Percentiles rank a stretch among this genome's conserved stretches.
These are phyloP conservation scores for Cheilosia grossa DNA, from an alignment of 2,888 invertebrate species.

Conservation along the genomic window DNA sequence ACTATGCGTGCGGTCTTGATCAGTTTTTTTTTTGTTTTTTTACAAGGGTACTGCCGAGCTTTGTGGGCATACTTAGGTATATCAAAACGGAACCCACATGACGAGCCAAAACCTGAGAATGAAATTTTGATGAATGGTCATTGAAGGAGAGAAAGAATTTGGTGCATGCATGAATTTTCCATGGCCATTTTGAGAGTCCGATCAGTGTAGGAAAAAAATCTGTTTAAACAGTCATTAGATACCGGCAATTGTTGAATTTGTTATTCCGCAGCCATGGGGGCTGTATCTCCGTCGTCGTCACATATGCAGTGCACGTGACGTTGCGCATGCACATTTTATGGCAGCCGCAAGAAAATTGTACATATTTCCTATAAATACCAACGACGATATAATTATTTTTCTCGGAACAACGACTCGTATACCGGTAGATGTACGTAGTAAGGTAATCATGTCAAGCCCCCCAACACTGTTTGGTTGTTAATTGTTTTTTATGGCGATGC, in stretches of 20 bases:
- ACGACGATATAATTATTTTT: constrained; percentile 62
- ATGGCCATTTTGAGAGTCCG: constrained; percentile 57
- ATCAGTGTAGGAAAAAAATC: constrained; percentile 48
- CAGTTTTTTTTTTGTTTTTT: too few species aligned
- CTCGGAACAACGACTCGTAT: constrained; percentile 9
- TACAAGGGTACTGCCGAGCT: background rate
- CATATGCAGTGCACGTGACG: constrained; percentile 43
- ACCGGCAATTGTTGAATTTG: constrained; percentile 38
- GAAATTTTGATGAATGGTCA: constrained; percentile 32
- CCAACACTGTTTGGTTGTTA: constrained; percentile 62
- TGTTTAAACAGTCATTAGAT: constrained; percentile 61
- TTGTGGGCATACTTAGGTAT: background rate
- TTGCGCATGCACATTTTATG: constrained; percentile 50
- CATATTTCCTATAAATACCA: constrained; percentile 68
- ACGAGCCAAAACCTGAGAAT: constrained; percentile 19
- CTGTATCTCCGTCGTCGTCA: constrained; percentile 15
- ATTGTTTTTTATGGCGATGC: constrained; percentile 61
- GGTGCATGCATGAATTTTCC: constrained; percentile 44
- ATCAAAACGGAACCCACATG: constrained; percentile 38
- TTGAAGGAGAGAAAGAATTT: constrained; percentile 11
- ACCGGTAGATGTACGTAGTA: constrained; percentile 19
- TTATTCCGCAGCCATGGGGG: constrained; percentile 32
- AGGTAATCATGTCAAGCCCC: constrained; percentile 69
- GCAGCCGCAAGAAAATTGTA: constrained; percentile 62
- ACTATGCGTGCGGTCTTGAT: constrained; percentile 58